Conservation (phyloP, 2,113 vertebrate species). For the Heteronetta atricapilla region DNA sequence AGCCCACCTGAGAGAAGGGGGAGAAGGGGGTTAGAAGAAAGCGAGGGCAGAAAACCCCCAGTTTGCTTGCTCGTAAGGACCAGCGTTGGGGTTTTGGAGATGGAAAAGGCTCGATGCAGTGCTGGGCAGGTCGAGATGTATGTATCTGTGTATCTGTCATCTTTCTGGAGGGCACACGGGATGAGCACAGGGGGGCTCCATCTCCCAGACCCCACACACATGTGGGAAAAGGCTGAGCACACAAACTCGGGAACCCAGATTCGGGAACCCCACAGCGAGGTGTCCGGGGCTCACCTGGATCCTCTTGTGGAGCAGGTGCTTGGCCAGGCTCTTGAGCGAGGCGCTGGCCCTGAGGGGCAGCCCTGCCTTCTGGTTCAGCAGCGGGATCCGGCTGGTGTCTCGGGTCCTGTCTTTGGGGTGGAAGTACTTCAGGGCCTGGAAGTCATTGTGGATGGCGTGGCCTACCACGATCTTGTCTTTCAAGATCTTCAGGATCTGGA, state of each 20-base stretch:
- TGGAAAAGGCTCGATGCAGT: neutral
- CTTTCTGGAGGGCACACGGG: neutral
- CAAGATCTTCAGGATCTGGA: constrained; percentile 86
- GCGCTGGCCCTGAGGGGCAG: constrained; percentile 6
- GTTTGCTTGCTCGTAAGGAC: neutral
- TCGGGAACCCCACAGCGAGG: neutral
- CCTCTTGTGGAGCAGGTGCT: constrained; percentile 82
- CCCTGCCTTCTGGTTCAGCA: constrained; percentile 76
- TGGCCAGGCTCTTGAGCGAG: constrained; percentile 86
- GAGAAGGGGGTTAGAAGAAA: neutral
- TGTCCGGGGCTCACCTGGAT: constrained; percentile 86
- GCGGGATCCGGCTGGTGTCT: constrained; percentile 81
- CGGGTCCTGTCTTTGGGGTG: constrained; percentile 84
- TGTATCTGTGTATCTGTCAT: neutral
- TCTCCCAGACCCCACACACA: neutral
- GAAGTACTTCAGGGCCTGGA: constrained; percentile 82
- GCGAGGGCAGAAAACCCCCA: neutral
- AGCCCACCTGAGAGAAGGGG: constrained; percentile 75
- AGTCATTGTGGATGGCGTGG: constrained; percentile 90
- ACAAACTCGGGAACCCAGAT: too few species aligned
- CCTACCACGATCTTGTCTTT: constrained; percentile 91
- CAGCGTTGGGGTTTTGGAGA: neutral
- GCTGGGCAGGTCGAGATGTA: neutral
- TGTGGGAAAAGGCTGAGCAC: too few species aligned
- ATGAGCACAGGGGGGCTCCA: neutral